Base-by-base conservation (phyloP, 2,113 vertebrate species). In the Coturnix japonica region DNA sequence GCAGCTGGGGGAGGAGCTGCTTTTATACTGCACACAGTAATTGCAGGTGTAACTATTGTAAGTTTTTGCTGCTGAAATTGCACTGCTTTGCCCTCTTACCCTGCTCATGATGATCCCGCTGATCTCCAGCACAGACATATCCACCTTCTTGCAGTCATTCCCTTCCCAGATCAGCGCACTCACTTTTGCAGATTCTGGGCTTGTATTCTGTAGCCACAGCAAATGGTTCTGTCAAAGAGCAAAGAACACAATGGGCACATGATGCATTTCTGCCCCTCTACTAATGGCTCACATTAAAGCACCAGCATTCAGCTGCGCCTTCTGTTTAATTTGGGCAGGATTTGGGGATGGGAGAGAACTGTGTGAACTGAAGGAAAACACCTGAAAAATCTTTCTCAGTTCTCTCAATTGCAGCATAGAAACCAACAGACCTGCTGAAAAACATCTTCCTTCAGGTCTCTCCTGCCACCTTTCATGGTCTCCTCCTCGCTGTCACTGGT, bases 101-200 rank as follows among this genome's bases (percentile, higher is more conserved):
- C 98, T 98, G 94, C 98, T 99, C 97, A 99, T 98, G 96, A 99
- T 99, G 95, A 99, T 98, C 47, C 99, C 99, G 31, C 99, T 99
- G 96, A 99, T 99, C 95, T 99, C 99, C 97, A 99, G 66, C 37
- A 99, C 99, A 0, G 99, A 99, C 98, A 99, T 99, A 69, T 99
- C 99, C 70, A 98, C 98, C 96, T 99, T 99, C 97, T 99, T 99
- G 88, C 99, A 99, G 64, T 99, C 99, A n/a, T 97, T 98, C 85
- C 98, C 98, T 93, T 99, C 99, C 99, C 99, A 99, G 96, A 99
- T 98, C 53, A 99, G 98, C 18, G 99, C 99, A 67, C 99, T 99
- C 86, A 99, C 99, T 70, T 98, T 98, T 69, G 99, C 98, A 87
- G 98, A 98, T 9, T 99, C 99, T 31, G 99, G 99, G 88, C 99